These are phyloP conservation scores for Sipha maydis DNA, from an alignment of 2,888 invertebrate genomes.

Conservation along the genomic window DNA sequence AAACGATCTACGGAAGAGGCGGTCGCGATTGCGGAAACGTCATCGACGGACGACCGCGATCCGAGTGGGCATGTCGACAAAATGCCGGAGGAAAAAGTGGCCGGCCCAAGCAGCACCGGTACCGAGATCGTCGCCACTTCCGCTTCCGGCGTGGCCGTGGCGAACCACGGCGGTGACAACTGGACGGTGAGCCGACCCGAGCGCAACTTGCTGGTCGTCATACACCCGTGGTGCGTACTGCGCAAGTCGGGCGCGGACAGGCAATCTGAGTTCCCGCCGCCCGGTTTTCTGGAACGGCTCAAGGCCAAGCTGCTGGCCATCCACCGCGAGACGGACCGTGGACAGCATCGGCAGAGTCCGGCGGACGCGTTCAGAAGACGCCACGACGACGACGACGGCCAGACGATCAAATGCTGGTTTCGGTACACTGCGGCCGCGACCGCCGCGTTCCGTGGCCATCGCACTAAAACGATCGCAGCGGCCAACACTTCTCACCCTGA, in stretches of 20 bases:
- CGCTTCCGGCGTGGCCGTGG: constrained; percentile 22
- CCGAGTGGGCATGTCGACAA: neutral
- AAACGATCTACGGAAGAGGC: neutral
- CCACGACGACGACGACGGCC: neutral
- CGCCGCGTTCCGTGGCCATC: neutral
- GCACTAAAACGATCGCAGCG: neutral
- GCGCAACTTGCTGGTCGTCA: constrained; percentile 31
- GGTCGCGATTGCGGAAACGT: too few species aligned
- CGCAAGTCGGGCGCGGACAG: constrained; percentile 33
- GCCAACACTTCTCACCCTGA: neutral
- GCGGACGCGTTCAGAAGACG: neutral
- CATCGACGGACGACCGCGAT: neutral
- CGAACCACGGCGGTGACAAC: neutral
- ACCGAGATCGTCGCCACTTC: neutral
- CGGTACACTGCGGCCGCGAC: constrained; percentile 9
- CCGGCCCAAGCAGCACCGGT: neutral
- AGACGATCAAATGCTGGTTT: constrained; percentile 40
- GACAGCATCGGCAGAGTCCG: neutral
- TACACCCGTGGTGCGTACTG: constrained; percentile 52
- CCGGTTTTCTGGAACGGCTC: constrained; percentile 40
- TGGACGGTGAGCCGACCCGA: neutral
- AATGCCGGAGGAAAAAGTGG: neutral
- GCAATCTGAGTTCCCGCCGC: constrained; percentile 52
- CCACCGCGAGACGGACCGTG: neutral
- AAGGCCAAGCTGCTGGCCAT: constrained; percentile 48